These are phyloP conservation scores for Trilocha varians DNA, from an alignment of 2,888 invertebrate species.

Conservation along the genomic window DNA sequence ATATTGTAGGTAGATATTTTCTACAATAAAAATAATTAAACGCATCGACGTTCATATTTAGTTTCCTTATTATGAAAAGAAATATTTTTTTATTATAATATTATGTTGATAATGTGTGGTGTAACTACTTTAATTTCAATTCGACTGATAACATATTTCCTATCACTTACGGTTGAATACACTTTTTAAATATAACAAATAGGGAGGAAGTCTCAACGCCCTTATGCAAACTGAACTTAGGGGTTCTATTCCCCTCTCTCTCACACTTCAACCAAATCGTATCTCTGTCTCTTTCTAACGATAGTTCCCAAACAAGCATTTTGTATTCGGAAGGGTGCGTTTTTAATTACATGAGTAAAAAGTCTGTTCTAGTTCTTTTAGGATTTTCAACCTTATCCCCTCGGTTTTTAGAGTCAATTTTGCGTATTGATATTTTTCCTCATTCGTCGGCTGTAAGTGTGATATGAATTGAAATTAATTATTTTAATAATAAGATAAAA, in stretches of 20 bases:
- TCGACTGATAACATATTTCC: constrained; percentile 22
- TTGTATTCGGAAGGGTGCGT: constrained; percentile 69
- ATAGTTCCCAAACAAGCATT: constrained; percentile 69
- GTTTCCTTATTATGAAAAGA: no score
- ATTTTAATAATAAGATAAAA: no score
- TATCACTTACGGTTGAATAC: constrained; percentile 55
- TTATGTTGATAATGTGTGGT: no score
- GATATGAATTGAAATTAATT: no score
- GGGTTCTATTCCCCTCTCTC: constrained; percentile 31
- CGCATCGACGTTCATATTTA: no score
- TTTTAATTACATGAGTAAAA: constrained; percentile 69
- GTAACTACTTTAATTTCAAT: no score
- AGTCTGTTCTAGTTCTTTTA: constrained; percentile 23
- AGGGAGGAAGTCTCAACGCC: constrained; percentile 35
- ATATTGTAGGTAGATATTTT: no score
- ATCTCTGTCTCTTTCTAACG: constrained; percentile 26
- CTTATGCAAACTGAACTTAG: constrained; percentile 42
- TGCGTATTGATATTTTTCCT: constrained; percentile 10
- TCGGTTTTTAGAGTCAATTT: constrained; percentile 14
- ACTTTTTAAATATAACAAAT: constrained; percentile 35
- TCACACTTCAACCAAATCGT: constrained; percentile 18
- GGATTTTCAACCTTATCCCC: constrained; percentile 8
- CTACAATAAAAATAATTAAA: no score
- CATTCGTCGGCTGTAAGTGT: no score
- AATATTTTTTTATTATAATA: no score